Evolutionary conservation across 2,113 vertebrate species (phyloP), one percentile per base, ranked within the genome.

Genomic region (Micromys minutus): DNA sequence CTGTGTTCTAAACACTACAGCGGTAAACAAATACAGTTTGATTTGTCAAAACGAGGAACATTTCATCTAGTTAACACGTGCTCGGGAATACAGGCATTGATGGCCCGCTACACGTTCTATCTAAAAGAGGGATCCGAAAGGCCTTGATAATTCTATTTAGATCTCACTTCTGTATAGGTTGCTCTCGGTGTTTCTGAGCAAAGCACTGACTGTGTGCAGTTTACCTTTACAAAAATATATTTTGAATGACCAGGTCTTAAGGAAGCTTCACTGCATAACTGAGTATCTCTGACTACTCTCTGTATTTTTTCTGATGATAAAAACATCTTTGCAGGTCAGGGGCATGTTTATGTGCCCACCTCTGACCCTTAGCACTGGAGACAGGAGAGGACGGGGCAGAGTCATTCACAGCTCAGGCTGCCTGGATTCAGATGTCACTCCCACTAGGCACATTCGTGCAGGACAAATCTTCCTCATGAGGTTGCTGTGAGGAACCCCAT

Each of bases 321-420:
- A 91, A 96, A 81, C 42, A 57, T 55, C n/a, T 93, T 86, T 29
- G 39, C 86, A 63, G 12, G 65, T 50, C 42, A 75, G 79, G 74
- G 61, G 31, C 47, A 17, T 36, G n/a, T n/a, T n/a, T n/a, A 13
- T 55, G 1, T 45, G 3, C 47, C 94, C 83, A 34, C 84, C 52
- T 83, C 90, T 67, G 42, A 84, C 29, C 39, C 17, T 42, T 19
- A n/a, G 65, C 39, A 69, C 19, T 17, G 36, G 80, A 42, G 81
- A 74, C 22, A 36, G 39, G 55, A 69, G 72, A 75, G 86, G 77
- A 77, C 85, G 81, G 26, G 69, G 47, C 74, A 50, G 52, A 86
- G 72, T 24, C n/a, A 80, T 90, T 61, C 85, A 94, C 72, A 89
- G 69, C 92, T 90, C 79, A 95, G 75, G 65, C 84, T 42, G 65